Percentiles rank a stretch among this genome's conserved stretches.
Conservation (phyloP, 2,797 vertebrate species). For the Chelidonichthys spinosus region DNA sequence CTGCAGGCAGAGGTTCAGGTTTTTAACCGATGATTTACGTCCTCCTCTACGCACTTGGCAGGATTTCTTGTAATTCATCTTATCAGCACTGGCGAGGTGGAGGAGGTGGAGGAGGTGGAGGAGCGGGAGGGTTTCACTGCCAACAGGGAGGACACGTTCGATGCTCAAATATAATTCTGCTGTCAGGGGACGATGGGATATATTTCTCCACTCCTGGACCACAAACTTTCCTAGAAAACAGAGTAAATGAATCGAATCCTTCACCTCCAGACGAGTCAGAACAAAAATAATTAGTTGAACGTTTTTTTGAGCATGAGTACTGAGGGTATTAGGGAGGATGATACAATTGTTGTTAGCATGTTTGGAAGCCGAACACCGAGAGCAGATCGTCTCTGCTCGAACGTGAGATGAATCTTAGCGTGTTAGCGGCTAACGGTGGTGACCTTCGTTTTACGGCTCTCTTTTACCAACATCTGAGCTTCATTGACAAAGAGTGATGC, state of each 20-base stretch:
- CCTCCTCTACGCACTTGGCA: slow-evolving; percentile 29
- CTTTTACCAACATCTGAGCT: too few relatives aligned
- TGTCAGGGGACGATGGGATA: slow-evolving; percentile 16
- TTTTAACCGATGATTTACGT: slow-evolving; percentile 21
- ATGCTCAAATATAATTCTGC: slow-evolving; percentile 22
- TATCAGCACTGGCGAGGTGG: slow-evolving; percentile 34
- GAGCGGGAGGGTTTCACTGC: slow-evolving; percentile 17
- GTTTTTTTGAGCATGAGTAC: too few relatives aligned
- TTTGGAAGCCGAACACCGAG: too few relatives aligned
- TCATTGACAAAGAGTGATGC: too few relatives aligned
- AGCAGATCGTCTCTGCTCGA: too few relatives aligned
- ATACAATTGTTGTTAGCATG: too few relatives aligned
- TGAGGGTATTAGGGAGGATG: too few relatives aligned
- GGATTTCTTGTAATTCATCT: slow-evolving; percentile 32
- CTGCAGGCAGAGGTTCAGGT: slow-evolving; percentile 1
- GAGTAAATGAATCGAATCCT: background rate
- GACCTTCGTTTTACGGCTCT: too few relatives aligned
- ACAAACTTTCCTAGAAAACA: background rate
- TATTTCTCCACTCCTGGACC: slow-evolving; percentile 1
- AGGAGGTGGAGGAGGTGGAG: slow-evolving; percentile 37
- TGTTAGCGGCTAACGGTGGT: too few relatives aligned
- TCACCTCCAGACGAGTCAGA: background rate
- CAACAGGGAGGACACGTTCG: slow-evolving; percentile 35
- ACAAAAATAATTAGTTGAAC: background rate
- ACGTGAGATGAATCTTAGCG: too few relatives aligned